These are phyloP conservation scores for Stegastes partitus DNA, from an alignment of 2,113 vertebrate species.

Conservation along the genomic window DNA sequence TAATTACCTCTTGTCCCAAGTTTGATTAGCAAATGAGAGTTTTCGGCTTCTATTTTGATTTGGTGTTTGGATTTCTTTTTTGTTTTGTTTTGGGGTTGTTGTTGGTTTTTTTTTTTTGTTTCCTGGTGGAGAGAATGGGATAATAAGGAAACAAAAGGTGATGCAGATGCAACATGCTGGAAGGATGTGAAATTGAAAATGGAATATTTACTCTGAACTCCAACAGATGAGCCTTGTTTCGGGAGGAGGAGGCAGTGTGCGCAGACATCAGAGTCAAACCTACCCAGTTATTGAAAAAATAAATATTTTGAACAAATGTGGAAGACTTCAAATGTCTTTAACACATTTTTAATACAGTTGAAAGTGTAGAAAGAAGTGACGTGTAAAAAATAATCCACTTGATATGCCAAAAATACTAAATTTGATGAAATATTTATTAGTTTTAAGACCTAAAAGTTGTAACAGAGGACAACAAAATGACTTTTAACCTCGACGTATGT, in stretches of 20 bases:
- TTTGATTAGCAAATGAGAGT: constrained; percentile 86
- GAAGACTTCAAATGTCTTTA: no score
- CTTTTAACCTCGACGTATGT: no score
- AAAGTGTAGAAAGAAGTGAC: no score
- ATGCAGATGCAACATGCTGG: constrained; percentile 44
- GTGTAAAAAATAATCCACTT: no score
- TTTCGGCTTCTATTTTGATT: constrained; percentile 79
- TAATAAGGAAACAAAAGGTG: constrained; percentile 69
- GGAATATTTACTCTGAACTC: constrained; percentile 45
- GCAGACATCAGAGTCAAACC: background rate
- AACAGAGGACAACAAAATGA: no score
- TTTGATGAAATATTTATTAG: no score
- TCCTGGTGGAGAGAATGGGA: constrained; percentile 46
- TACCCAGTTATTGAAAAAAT: background rate
- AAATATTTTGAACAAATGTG: no score
- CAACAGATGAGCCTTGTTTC: constrained; percentile 20
- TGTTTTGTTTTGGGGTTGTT: background rate
- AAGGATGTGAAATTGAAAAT: constrained; percentile 43
- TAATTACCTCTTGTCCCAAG: constrained; percentile 85
- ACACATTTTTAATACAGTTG: no score
- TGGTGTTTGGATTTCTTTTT: constrained; percentile 60
- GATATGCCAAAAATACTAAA: no score
- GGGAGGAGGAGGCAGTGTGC: background rate
- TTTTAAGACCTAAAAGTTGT: no score
- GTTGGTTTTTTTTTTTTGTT: constrained; percentile 3